Percentiles rank a stretch among this genome's conserved stretches.
phyloP scores from a whole-genome alignment of 2,113 vertebrate species.

The Charadrius vociferus region DNA sequence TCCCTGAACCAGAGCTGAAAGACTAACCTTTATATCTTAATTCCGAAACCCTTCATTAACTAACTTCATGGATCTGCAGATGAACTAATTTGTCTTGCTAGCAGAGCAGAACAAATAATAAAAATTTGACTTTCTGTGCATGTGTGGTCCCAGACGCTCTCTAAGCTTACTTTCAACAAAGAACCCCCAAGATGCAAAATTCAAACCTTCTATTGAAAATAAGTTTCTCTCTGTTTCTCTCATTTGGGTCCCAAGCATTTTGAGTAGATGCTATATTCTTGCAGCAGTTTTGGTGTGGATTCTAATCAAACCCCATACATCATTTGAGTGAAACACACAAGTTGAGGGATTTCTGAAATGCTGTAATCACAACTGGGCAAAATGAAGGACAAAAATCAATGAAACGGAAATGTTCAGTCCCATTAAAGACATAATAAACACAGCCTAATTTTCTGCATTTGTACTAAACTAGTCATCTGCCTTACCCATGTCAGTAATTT shows the following conservation, averaged over 20 bases:
- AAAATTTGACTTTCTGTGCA: neutral
- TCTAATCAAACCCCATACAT: neutral
- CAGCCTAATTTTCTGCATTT: neutral
- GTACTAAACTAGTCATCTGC: neutral
- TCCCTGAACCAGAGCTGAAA: neutral
- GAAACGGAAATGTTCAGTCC: neutral
- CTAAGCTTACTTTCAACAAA: neutral
- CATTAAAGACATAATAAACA: neutral
- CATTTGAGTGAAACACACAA: neutral
- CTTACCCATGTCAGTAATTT: neutral
- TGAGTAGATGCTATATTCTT: neutral
- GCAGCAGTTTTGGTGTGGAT: neutral
- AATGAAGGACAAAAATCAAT: constrained; percentile 15
- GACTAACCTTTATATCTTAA: neutral
- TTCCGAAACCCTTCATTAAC: neutral
- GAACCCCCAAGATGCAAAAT: neutral
- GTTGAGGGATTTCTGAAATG: neutral
- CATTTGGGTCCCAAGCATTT: neutral
- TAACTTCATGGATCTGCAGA: neutral
- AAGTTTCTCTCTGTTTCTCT: neutral
- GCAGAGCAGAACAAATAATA: neutral
- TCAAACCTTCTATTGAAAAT: neutral
- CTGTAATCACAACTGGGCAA: neutral
- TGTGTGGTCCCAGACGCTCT: neutral
- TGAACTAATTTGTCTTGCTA: constrained; percentile 15